Evolutionary conservation across 2,113 vertebrate genomes (phyloP).

Genomic region (Clarias magur): DNA sequence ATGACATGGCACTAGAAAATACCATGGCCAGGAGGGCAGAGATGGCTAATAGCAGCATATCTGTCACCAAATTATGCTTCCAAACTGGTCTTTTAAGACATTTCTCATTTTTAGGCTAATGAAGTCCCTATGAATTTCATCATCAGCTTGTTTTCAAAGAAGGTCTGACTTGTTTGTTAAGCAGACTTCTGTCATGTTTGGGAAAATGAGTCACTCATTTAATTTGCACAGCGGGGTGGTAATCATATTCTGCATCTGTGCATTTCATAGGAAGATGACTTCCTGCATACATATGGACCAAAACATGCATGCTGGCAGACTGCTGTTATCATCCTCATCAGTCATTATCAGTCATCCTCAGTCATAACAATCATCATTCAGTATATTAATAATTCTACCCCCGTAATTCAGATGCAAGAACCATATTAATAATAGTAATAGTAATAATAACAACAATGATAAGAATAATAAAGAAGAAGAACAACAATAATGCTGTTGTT

Average conservation of each 20-base stretch:
- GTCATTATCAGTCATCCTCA: neutral
- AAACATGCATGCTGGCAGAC: slow-evolving; percentile 33
- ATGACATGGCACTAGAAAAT: neutral
- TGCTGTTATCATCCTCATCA: slow-evolving; percentile 20
- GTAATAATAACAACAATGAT: neutral
- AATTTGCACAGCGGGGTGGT: slow-evolving; percentile 12
- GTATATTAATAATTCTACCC: neutral
- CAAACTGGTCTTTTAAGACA: slow-evolving; percentile 2
- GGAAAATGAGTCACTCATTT: slow-evolving; percentile 20
- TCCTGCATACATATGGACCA: slow-evolving; percentile 19
- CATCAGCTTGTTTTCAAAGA: neutral
- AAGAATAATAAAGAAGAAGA: neutral
- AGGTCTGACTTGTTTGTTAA: slow-evolving; percentile 29
- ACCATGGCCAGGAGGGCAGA: neutral
- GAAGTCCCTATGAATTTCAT: slow-evolving; percentile 11
- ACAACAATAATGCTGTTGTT: neutral
- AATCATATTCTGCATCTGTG: slow-evolving; percentile 39
- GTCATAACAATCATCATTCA: neutral
- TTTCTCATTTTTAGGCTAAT: slow-evolving; percentile 17
- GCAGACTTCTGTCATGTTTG: slow-evolving; percentile 26
- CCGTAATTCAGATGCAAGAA: neutral
- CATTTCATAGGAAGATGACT: slow-evolving; percentile 18
- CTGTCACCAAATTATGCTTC: neutral
- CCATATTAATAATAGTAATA: neutral
- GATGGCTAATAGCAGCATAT: slow-evolving; percentile 16